These are phyloP conservation scores for Rattus rattus DNA, from an alignment of 2,113 vertebrate genomes.

Conservation along the genomic window DNA sequence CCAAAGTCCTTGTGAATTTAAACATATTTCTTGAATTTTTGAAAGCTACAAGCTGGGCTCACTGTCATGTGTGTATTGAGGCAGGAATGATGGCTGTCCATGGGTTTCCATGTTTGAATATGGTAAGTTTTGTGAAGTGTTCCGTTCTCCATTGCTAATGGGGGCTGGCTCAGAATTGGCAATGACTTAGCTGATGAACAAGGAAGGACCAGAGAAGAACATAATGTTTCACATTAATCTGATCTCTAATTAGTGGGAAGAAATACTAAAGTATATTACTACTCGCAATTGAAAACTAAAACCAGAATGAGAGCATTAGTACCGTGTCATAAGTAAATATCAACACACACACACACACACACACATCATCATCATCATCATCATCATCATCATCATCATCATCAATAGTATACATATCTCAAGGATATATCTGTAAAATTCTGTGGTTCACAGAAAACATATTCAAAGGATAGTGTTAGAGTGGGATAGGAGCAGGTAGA, in stretches of 20 bases:
- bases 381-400: too few species aligned
- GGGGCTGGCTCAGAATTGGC: neutral
- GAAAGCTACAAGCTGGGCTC: neutral
- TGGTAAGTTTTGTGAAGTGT: neutral
- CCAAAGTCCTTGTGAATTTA: neutral
- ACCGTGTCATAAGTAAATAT: neutral
- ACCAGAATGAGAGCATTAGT: neutral
- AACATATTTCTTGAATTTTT: slow-evolving; percentile 1
- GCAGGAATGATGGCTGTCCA: neutral
- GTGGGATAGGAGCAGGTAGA: neutral
- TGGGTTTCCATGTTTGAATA: neutral
- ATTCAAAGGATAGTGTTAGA: neutral
- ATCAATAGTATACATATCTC: neutral
- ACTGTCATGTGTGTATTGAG: slow-evolving; percentile 19
- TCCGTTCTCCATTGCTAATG: neutral
- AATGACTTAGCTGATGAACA: neutral
- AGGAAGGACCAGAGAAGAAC: neutral
- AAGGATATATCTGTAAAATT: neutral
- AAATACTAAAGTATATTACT: slow-evolving; percentile 12
- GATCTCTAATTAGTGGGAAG: neutral
- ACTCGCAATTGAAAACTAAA: neutral
- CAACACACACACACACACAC: neutral
- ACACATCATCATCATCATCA: too few species aligned
- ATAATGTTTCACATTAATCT: neutral
- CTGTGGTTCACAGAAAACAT: neutral